Conservation (phyloP, 2,113 vertebrate species). For the Plecotus auritus region DNA sequence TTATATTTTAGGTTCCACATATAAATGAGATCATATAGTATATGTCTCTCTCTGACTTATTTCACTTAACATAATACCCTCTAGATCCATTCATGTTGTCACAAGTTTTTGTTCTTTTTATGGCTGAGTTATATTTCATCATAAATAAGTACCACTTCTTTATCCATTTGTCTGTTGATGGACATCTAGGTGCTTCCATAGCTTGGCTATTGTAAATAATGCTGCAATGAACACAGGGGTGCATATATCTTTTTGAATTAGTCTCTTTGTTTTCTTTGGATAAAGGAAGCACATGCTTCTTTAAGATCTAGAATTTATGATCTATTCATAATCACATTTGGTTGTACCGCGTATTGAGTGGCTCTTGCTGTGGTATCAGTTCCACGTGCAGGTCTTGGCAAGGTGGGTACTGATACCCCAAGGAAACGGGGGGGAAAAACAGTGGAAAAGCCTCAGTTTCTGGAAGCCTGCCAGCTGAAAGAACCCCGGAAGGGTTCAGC, state of each 20-base stretch:
- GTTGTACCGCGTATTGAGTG: background rate
- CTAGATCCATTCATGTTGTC: background rate
- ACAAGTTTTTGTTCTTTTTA: background rate
- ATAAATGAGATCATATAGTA: background rate
- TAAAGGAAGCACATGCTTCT: background rate
- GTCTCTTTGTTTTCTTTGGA: background rate
- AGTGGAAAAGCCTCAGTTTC: background rate
- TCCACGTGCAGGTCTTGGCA: background rate
- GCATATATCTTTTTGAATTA: background rate
- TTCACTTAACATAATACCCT: too few relatives aligned
- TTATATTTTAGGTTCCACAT: background rate
- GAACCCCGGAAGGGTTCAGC: background rate
- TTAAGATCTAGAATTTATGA: background rate
- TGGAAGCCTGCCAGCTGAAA: background rate
- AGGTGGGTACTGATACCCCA: fast-evolving
- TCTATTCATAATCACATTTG: background rate
- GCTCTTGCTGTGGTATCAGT: background rate
- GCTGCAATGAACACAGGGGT: background rate
- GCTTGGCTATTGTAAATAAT: too few relatives aligned
- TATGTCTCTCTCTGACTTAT: background rate
- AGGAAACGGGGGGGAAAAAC: background rate
- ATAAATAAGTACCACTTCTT: background rate
- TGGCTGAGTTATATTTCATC: background rate
- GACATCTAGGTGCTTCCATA: background rate
- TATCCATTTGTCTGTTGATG: background rate